Conservation (phyloP, 2,113 vertebrate genomes). For the Empidonax alnorum region DNA sequence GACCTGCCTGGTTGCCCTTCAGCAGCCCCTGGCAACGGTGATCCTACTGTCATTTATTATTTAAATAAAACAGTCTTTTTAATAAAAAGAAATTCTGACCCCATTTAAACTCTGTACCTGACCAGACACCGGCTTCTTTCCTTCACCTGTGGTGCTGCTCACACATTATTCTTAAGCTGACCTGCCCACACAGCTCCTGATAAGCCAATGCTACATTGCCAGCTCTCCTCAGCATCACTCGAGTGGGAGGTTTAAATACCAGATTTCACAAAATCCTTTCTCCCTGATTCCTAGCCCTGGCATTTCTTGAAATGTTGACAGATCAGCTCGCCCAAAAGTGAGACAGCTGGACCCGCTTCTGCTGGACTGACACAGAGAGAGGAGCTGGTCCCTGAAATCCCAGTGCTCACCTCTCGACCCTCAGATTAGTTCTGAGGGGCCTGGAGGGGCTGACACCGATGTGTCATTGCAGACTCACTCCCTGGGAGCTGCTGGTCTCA, state of each 20-base stretch:
- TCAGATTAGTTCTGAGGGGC: background rate
- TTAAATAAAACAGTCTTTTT: background rate
- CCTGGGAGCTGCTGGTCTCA: background rate
- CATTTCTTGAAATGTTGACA: background rate
- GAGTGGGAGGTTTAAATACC: conserved; percentile 47
- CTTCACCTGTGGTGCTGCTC: background rate
- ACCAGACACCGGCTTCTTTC: background rate
- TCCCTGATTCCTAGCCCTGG: background rate
- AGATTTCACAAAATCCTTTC: conserved; percentile 15
- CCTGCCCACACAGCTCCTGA: conserved; percentile 26
- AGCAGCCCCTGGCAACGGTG: background rate
- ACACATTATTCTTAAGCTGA: background rate
- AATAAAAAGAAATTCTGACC: background rate
- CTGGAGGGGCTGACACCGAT: background rate
- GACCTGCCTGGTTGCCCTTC: background rate
- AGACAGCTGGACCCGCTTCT: background rate
- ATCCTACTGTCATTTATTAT: background rate
- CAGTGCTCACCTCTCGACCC: background rate
- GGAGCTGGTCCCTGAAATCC: background rate
- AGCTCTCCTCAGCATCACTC: conserved; percentile 43
- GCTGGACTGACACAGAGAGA: background rate
- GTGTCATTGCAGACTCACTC: background rate
- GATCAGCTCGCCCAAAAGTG: background rate
- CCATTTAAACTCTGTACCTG: background rate
- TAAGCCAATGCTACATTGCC: conserved; percentile 11